A percentile compares a stretch with the other conserved stretches of the same genome.
Conservation (phyloP, 2,797 vertebrate genomes). For the Muscicapa comitata region DNA sequence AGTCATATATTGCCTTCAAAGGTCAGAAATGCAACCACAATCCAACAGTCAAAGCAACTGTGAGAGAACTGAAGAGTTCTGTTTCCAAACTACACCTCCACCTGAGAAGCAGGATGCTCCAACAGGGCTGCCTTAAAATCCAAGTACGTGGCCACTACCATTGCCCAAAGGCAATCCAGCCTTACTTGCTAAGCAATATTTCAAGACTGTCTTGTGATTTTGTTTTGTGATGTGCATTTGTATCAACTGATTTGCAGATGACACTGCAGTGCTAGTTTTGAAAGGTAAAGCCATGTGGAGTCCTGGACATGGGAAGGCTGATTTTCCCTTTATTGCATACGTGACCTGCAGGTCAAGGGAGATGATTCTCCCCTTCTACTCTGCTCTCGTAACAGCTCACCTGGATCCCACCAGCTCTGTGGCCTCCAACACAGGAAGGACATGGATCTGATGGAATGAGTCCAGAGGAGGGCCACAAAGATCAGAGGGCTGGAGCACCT, state of each 20-base stretch:
- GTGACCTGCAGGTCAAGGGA: background rate
- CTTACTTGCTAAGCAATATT: background rate
- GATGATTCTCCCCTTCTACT: background rate
- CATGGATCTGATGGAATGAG: background rate
- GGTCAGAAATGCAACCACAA: background rate
- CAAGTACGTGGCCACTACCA: fast-evolving
- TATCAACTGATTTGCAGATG: background rate
- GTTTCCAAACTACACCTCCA: background rate
- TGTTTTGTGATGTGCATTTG: background rate
- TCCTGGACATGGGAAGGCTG: background rate
- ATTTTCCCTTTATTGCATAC: background rate
- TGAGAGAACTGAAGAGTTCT: background rate
- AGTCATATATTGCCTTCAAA: background rate
- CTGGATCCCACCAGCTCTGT: background rate
- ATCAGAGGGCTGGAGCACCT: background rate
- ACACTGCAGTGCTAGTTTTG: background rate
- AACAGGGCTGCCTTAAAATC: fast-evolving
- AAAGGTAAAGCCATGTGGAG: background rate
- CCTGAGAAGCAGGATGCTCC: background rate
- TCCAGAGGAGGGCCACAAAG: background rate
- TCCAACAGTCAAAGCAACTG: background rate
- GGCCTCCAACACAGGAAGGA: background rate
- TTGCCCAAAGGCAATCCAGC: background rate
- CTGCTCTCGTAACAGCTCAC: background rate
- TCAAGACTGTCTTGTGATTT: background rate